Evolutionary conservation across 2,797 vertebrate species (phyloP).

Genomic region (Danio tinwini): DNA sequence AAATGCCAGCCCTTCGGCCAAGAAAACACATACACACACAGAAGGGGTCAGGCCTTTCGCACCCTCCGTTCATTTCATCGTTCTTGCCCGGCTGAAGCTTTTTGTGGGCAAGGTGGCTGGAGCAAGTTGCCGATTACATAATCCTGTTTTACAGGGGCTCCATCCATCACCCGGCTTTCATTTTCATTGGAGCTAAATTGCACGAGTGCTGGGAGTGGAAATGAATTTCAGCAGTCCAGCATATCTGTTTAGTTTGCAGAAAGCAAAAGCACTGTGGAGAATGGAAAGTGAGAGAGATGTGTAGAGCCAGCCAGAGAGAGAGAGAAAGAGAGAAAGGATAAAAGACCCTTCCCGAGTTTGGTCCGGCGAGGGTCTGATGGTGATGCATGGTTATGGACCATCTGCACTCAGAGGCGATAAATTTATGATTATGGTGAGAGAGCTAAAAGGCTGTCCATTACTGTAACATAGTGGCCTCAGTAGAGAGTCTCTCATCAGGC

Average conservation of each 20-base stretch:
- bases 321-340: conserved; percentile 37
- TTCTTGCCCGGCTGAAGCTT: conserved; percentile 54
- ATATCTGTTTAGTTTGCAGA: conserved; percentile 78
- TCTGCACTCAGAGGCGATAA: conserved; percentile 82
- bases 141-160: conserved; percentile 67
- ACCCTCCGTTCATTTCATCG: conserved; percentile 59
- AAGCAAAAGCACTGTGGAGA: conserved; percentile 72
- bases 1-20: conserved; percentile 59
- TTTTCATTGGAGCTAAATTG: conserved; percentile 71
- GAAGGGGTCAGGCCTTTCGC: conserved; percentile 51
- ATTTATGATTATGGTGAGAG: conserved; percentile 82
- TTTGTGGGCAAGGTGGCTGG: conserved; percentile 62
- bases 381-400: conserved; percentile 86
- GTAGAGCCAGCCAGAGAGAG: conserved; percentile 52
- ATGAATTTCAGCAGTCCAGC: conserved; percentile 69
- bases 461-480: conserved; percentile 81
- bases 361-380: conserved; percentile 67
- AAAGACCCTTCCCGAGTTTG: conserved; percentile 69
- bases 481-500: conserved; percentile 72
- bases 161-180: conserved; percentile 69
- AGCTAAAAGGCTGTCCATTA: conserved; percentile 82
- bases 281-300: conserved; percentile 45
- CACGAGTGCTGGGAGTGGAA: conserved; percentile 68
- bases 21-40: conserved; percentile 53
- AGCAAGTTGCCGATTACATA: conserved; percentile 67